phyloP scores from a whole-genome alignment of 2,888 invertebrate species.

The Steinernema carpocapsae region DNA sequence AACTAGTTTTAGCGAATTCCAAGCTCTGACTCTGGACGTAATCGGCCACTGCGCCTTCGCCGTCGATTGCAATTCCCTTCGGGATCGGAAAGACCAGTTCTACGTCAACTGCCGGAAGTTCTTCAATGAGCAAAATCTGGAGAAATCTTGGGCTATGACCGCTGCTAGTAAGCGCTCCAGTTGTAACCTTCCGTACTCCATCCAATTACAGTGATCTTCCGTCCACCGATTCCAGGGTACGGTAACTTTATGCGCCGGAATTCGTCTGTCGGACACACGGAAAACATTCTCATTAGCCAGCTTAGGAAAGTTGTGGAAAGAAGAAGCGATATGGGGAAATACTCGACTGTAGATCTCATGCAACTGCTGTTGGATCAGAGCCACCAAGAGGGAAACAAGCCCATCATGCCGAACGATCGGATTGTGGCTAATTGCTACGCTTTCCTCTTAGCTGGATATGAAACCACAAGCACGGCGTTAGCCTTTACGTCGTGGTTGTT shows the following conservation, averaged over 20 bases:
- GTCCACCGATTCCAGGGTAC: neutral
- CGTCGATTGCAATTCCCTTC: constrained; percentile 50
- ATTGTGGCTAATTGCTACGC: constrained; percentile 71
- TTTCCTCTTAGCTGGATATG: constrained; percentile 73
- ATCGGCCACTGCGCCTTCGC: constrained; percentile 60
- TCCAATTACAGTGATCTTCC: constrained; percentile 45
- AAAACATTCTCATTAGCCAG: neutral
- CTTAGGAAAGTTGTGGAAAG: constrained; percentile 40
- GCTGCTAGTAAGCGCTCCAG: neutral
- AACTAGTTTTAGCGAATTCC: constrained; percentile 54
- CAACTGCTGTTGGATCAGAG: constrained; percentile 48
- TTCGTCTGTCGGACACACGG: neutral
- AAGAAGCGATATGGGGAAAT: constrained; percentile 37
- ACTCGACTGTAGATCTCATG: constrained; percentile 51
- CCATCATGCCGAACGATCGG: constrained; percentile 61
- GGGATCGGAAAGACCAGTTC: constrained; percentile 51
- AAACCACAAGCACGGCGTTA: constrained; percentile 73
- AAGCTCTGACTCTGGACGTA: constrained; percentile 60
- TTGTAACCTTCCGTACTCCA: neutral
- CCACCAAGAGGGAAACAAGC: constrained; percentile 36
- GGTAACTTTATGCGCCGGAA: constrained; percentile 8
- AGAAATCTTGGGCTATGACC: constrained; percentile 1
- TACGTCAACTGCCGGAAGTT: constrained; percentile 42
- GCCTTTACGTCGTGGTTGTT: constrained; percentile 72
- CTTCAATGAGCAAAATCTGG: constrained; percentile 28